Evolutionary conservation across 2,888 invertebrate species (phyloP).

Genomic region (Crocallis elinguaria): DNA sequence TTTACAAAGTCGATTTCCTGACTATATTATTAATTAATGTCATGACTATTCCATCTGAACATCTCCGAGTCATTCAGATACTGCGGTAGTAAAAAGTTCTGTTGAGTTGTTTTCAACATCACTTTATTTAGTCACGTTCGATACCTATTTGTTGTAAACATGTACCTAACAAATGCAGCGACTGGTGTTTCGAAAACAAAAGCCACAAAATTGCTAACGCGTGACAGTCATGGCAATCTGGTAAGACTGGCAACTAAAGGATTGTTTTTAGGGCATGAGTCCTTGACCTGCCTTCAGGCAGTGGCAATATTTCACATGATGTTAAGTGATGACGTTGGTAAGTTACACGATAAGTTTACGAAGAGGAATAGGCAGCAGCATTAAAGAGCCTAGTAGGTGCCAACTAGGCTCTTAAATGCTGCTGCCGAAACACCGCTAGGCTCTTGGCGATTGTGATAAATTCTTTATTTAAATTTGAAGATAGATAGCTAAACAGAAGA

Average conservation of each 20-base stretch:
- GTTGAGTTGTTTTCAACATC: not conserved
- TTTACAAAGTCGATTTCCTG: not conserved
- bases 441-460: too few species aligned
- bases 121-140: constrained; percentile 14
- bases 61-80: not conserved
- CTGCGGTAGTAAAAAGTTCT: not conserved
- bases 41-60: not conserved
- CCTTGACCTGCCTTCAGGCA: not conserved
- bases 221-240: constrained; percentile 16
- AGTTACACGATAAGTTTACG: too few species aligned
- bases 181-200: constrained; percentile 20
- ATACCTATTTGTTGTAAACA: constrained; percentile 20
- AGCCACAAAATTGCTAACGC: constrained; percentile 17
- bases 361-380: too few species aligned
- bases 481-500: too few species aligned
- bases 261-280: not conserved
- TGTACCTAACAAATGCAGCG: constrained; percentile 16
- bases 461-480: too few species aligned
- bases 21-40: constrained; percentile 2
- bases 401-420: too few species aligned
- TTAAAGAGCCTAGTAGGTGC: too few species aligned
- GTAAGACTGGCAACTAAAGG: not conserved
- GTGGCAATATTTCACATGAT: too few species aligned
- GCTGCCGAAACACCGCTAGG: too few species aligned
- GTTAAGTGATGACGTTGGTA: too few species aligned